Base-by-base conservation (phyloP, 2,888 invertebrate genomes). In the Habrosyne pyritoides region DNA sequence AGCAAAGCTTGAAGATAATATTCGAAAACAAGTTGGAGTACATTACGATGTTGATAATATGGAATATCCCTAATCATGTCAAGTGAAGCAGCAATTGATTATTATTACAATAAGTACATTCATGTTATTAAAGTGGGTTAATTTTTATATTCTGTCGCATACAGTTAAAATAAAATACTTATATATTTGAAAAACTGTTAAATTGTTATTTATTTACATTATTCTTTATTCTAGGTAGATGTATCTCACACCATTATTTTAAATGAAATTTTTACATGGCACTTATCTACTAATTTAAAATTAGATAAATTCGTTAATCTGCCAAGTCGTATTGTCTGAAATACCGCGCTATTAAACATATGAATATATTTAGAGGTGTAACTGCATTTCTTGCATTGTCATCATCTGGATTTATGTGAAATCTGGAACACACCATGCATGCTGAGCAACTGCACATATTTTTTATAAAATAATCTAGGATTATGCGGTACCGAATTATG, bases 301-400 rank as follows among this genome's bases (percentile, higher is more conserved):
- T 4, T 28, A 49, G 14, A 14, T 10, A 21, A 4, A 8, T 50
- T n/a, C 6, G 5, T 50, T 60, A 84, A 67, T 96, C 96, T 24
- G 94, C 95, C 73, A 97, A 89, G 85, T 97, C 97, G 65, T 93
- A 87, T 82, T 97, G 97, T 63, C 94, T 93, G 86, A 96, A 97
- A 85, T 96, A 96, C 71, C 94, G 93, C 46, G 95, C 94, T 49
- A 97, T 94, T 64, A 97, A 85, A 81, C 96, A 96, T 75, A 97
- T 96, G 71, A 96, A 94, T 53, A 97, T 89, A 86, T 96, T 97
- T 46, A 96, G 79, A 8, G 95, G 93, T 51, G 87, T 83, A 49
- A 93, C 93, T 47, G 87, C 79, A 54, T 79, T 70, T 63, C 69
- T 74, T 30, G 85, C 77, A 57, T 84, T 78, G 61, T 89, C 87